phyloP scores from a whole-genome alignment of 1,140 invertebrate species.

The Rhyacophila brunnea region DNA sequence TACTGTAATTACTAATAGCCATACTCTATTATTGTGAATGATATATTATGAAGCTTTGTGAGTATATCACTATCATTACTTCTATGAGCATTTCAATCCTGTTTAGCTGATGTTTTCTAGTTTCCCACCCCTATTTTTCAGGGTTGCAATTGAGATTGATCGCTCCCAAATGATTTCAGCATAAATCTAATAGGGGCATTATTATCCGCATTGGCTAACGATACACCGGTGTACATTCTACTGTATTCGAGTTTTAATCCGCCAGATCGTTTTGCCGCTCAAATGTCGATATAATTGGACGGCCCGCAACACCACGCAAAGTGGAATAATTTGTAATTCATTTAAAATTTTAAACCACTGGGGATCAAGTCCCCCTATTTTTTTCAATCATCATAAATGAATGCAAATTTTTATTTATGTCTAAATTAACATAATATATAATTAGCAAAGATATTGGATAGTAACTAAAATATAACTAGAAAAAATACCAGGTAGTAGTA shows the following conservation, averaged over 20 bases:
- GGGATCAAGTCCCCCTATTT: background rate
- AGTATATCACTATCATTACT: too few species aligned
- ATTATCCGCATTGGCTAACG: constrained; percentile 21
- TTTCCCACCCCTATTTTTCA: background rate
- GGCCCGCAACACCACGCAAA: constrained; percentile 3
- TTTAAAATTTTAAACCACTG: background rate
- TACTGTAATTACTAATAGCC: too few species aligned
- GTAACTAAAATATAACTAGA: too few species aligned
- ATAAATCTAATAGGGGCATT: constrained; percentile 35
- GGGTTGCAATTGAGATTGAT: constrained; percentile 34
- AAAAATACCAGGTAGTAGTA: too few species aligned
- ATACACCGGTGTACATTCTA: constrained; percentile 16
- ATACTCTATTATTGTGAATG: too few species aligned
- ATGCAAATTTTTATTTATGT: too few species aligned
- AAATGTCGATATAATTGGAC: constrained; percentile 22
- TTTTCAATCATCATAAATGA: too few species aligned
- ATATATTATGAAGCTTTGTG: too few species aligned
- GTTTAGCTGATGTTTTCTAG: too few species aligned
- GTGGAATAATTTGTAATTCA: constrained; percentile 21
- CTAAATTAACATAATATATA: too few species aligned
- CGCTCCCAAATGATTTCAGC: constrained; percentile 35
- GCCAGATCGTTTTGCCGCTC: constrained; percentile 8
- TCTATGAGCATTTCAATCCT: too few species aligned
- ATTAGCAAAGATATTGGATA: too few species aligned
- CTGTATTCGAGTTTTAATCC: constrained; percentile 23